phyloP scores from a whole-genome alignment of 2,888 invertebrate species.

The Acleris literana region DNA sequence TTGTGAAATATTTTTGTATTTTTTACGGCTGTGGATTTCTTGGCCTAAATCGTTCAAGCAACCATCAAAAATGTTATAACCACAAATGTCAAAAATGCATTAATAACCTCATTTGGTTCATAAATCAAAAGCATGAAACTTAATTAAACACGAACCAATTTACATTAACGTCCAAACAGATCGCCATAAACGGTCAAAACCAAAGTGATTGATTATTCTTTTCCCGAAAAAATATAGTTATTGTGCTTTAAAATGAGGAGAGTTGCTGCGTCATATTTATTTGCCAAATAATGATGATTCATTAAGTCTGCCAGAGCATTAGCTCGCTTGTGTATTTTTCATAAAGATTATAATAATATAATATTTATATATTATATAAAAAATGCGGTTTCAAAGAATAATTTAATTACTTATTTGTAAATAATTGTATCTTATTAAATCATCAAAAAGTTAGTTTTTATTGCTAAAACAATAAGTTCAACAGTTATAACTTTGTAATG shows the following conservation, averaged over 20 bases:
- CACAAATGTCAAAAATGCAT: slow-evolving; percentile 36
- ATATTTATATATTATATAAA: too few species aligned
- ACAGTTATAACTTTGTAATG: too few species aligned
- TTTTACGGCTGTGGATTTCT: slow-evolving; percentile 6
- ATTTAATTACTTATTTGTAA: too few species aligned
- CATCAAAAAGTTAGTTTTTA: too few species aligned
- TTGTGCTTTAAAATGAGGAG: slow-evolving; percentile 37
- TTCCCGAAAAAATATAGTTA: slow-evolving; percentile 50
- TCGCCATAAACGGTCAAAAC: slow-evolving; percentile 56
- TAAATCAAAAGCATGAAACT: slow-evolving; percentile 68
- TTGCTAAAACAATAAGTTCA: too few species aligned
- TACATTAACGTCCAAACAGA: slow-evolving; percentile 64
- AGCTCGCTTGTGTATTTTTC: background rate
- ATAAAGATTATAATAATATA: too few species aligned
- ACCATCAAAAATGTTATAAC: slow-evolving; percentile 32
- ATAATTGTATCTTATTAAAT: too few species aligned
- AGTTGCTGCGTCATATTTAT: slow-evolving; percentile 18
- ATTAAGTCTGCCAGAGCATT: background rate
- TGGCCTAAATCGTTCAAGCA: background rate
- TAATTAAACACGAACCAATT: slow-evolving; percentile 71
- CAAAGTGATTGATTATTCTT: slow-evolving; percentile 68
- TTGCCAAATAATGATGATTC: slow-evolving; percentile 25
- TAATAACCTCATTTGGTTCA: slow-evolving; percentile 39
- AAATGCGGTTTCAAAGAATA: too few species aligned
- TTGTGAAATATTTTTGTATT: background rate